Evolutionary conservation across 2,797 vertebrate species (phyloP).

Genomic region (Falco cherrug): DNA sequence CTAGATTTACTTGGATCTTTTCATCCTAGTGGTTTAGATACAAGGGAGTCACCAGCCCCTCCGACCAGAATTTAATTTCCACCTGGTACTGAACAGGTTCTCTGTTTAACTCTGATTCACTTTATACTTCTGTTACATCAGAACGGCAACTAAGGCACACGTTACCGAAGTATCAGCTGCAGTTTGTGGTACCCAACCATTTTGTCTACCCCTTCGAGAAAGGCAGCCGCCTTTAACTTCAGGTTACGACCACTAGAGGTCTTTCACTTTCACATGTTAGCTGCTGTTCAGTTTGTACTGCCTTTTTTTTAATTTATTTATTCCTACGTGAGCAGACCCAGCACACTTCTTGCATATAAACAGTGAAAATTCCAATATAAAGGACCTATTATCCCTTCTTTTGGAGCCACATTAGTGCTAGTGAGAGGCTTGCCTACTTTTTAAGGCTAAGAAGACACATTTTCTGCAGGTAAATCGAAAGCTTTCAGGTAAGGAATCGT

Average conservation of each 20-base stretch:
- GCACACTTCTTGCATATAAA: conserved; percentile 76
- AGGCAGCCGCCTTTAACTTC: conserved; percentile 41
- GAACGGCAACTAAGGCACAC: neutral
- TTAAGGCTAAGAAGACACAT: conserved; percentile 52
- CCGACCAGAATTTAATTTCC: neutral
- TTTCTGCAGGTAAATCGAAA: conserved; percentile 71
- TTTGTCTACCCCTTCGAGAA: neutral
- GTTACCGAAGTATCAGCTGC: neutral
- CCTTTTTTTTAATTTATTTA: conserved; percentile 76
- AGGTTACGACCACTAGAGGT: conserved; percentile 78
- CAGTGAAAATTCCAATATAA: conserved; percentile 72
- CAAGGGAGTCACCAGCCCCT: neutral
- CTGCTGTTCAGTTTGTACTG: conserved; percentile 69
- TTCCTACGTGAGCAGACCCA: conserved; percentile 79
- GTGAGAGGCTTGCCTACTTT: conserved; percentile 56
- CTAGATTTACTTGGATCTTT: neutral
- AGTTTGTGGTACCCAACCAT: conserved; percentile 16
- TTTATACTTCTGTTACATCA: neutral
- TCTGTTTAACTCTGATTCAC: neutral
- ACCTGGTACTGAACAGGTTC: neutral
- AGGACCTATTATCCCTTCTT: conserved; percentile 61
- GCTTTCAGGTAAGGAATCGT: conserved; percentile 80
- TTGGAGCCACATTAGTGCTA: conserved; percentile 66
- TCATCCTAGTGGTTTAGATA: accelerated
- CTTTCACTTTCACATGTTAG: conserved; percentile 66